These are phyloP conservation scores for Coreius guichenoti DNA, from an alignment of 2,797 vertebrate species.

Conservation along the genomic window DNA sequence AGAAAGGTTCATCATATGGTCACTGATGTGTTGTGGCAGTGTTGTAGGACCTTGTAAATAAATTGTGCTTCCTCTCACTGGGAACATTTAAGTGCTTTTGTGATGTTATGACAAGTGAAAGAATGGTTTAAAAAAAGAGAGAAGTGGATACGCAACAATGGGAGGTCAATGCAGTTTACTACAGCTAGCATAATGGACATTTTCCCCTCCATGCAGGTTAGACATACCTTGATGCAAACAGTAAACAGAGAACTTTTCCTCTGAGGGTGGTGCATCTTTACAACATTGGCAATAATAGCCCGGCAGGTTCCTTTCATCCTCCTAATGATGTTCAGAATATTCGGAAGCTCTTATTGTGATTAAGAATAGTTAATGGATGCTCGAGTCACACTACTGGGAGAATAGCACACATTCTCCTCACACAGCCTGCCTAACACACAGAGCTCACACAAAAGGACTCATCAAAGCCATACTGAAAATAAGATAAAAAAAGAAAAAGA, in stretches of 20 bases:
- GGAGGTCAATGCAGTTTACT: conserved; percentile 1
- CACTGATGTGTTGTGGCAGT: not conserved
- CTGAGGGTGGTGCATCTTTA: conserved; percentile 36
- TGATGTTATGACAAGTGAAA: conserved; percentile 20
- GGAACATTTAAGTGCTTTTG: conserved; percentile 10
- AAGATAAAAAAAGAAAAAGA: conserved; percentile 2
- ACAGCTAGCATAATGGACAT: not conserved
- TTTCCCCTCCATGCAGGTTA: not conserved
- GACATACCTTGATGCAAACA: conserved; percentile 10
- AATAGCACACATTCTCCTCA: conserved; percentile 49
- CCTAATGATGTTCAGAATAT: conserved; percentile 29
- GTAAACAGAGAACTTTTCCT: conserved; percentile 24
- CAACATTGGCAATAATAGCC: conserved; percentile 47
- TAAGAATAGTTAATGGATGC: conserved; percentile 58
- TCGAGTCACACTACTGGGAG: conserved; percentile 47
- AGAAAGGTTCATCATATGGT: not conserved
- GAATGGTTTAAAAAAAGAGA: not conserved
- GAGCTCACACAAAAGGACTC: conserved; percentile 45
- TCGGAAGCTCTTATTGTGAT: conserved; percentile 46
- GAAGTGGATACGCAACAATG: not conserved
- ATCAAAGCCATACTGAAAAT: conserved; percentile 47
- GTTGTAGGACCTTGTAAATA: not conserved
- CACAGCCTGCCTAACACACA: conserved; percentile 40
- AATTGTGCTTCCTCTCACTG: not conserved
- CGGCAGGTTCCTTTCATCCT: conserved; percentile 54